Percentiles rank a stretch among this genome's conserved stretches.
Evolutionary conservation across 2,113 vertebrate genomes (phyloP).

Genomic region (Columbina picui): DNA sequence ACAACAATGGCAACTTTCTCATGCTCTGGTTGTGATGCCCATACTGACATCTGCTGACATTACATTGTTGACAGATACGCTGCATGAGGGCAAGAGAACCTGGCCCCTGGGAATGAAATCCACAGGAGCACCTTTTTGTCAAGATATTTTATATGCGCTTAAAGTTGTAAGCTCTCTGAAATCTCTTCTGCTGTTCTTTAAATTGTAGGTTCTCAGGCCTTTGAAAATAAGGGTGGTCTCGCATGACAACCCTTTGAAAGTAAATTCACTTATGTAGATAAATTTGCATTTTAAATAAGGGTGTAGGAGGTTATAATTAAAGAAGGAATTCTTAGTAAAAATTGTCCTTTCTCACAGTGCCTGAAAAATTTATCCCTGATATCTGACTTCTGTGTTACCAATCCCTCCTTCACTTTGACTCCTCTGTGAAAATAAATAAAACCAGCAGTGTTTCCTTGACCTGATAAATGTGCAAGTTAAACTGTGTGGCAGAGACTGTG

Average conservation of each 20-base stretch:
- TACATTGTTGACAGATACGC: background rate
- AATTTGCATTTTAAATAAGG: conserved; percentile 29
- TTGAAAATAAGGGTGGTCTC: background rate
- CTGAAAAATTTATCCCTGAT: background rate
- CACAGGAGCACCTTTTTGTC: background rate
- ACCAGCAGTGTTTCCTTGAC: background rate
- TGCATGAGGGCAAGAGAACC: background rate
- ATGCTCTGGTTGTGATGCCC: background rate
- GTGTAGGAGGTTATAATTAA: conserved; percentile 10
- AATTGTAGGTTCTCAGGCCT: background rate
- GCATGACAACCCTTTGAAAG: background rate
- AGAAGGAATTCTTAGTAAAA: background rate
- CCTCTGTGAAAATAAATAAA: background rate
- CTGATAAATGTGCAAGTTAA: background rate
- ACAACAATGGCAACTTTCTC: background rate
- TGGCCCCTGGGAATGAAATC: background rate
- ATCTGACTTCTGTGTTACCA: background rate
- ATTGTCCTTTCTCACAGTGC: background rate
- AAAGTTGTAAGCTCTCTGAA: background rate
- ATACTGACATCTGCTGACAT: background rate
- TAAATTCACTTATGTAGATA: background rate
- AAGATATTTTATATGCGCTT: background rate
- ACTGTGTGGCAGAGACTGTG: background rate
- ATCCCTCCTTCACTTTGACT: background rate
- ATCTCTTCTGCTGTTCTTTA: background rate